These are phyloP conservation scores for Toxonevra muliebris DNA, from an alignment of 2,888 invertebrate species.

Conservation along the genomic window DNA sequence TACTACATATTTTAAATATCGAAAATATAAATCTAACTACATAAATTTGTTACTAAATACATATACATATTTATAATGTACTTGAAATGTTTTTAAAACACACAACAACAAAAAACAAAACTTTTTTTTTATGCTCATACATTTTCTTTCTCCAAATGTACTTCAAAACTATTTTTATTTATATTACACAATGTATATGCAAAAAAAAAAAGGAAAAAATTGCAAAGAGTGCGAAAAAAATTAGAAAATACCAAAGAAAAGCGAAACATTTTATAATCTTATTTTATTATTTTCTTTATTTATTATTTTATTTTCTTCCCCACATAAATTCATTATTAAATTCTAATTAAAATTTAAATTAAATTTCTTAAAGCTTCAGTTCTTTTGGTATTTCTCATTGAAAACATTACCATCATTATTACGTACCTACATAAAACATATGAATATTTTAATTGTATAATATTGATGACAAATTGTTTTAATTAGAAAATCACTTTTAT, in stretches of 20 bases:
- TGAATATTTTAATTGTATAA: no score
- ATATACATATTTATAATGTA: background rate
- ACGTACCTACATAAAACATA: no score
- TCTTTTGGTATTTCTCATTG: no score
- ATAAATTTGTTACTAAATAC: no score
- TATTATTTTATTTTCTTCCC: constrained; percentile 10
- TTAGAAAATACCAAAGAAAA: constrained; percentile 26
- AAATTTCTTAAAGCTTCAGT: no score
- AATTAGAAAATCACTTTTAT: no score
- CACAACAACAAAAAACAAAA: background rate
- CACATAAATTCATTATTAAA: background rate
- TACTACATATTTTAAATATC: no score
- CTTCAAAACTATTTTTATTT: background rate
- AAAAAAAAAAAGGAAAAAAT: background rate
- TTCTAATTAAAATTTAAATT: no score
- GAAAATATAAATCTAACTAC: no score
- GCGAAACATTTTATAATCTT: constrained; percentile 10
- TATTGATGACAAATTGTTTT: no score
- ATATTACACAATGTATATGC: background rate
- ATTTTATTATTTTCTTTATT: constrained; percentile 16
- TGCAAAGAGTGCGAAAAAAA: constrained; percentile 9
- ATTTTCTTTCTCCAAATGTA: background rate
- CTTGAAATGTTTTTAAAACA: constrained; percentile 20
- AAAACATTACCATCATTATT: no score
- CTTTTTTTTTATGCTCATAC: background rate